A percentile compares a stretch with the other conserved stretches of the same genome.
Evolutionary conservation across 2,797 vertebrate species (phyloP).

Genomic region (Agapornis canus): DNA sequence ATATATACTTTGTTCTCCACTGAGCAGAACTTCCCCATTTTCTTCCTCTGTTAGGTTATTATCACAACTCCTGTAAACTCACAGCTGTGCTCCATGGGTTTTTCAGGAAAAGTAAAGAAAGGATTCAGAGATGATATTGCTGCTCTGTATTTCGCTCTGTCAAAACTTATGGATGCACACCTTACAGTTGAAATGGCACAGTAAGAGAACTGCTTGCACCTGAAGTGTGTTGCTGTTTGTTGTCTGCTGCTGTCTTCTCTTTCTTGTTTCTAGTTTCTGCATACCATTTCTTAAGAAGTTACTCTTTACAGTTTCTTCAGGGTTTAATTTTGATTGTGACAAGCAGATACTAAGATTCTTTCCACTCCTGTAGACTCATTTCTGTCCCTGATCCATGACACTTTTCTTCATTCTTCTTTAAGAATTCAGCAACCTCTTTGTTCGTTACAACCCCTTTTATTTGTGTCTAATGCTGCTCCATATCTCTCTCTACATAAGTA

Average conservation of each 20-base stretch:
- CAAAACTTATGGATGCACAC: neutral
- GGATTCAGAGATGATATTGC: neutral
- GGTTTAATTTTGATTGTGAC: neutral
- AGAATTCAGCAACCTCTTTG: conserved; percentile 12
- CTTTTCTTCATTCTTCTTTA: conserved; percentile 23
- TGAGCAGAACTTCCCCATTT: neutral
- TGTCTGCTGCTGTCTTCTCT: neutral
- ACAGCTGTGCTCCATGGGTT: neutral
- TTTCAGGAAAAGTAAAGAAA: neutral
- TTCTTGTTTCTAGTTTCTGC: neutral
- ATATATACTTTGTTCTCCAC: neutral
- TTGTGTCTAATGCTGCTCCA: neutral
- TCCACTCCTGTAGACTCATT: neutral
- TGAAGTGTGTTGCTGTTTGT: conserved; percentile 42
- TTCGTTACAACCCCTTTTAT: neutral
- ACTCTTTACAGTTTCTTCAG: conserved; percentile 9
- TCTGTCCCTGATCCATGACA: conserved; percentile 1
- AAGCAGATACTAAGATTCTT: conserved; percentile 1
- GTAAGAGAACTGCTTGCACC: neutral
- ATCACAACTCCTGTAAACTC: neutral
- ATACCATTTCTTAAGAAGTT: neutral
- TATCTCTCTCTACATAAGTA: neutral
- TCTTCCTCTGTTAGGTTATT: conserved; percentile 8
- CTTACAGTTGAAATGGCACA: neutral
- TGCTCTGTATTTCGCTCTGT: neutral